Percentiles rank a stretch among this genome's conserved stretches.
Evolutionary conservation across 2,797 vertebrate species (phyloP).

Genomic region (Gouania willdenowi): DNA sequence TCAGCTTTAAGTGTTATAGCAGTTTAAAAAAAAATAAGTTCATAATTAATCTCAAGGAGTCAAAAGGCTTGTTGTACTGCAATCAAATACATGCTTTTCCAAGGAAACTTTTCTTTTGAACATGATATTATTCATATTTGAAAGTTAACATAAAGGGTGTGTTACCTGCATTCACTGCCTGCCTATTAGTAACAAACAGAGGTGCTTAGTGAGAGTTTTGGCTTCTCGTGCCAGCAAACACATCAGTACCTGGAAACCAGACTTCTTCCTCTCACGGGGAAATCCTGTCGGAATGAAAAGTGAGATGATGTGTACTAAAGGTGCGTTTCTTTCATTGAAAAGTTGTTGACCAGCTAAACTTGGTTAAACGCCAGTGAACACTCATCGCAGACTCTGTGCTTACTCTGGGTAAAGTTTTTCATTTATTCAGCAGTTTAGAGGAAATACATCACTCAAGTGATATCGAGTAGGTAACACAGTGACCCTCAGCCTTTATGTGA

Average conservation of each 20-base stretch:
- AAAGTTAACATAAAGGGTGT: not conserved
- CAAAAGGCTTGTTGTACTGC: too few relatives aligned
- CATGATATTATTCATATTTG: too few relatives aligned
- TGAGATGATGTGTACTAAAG: constrained; percentile 13
- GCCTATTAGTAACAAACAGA: constrained; percentile 46
- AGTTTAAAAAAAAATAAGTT: too few relatives aligned
- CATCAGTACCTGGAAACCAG: constrained; percentile 49
- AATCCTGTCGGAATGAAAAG: constrained; percentile 18
- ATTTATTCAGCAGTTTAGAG: too few relatives aligned
- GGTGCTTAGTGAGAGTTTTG: constrained; percentile 48
- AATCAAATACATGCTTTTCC: too few relatives aligned
- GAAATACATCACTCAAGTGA: constrained; percentile 21
- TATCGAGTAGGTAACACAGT: constrained; percentile 1
- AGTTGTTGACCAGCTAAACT: not conserved
- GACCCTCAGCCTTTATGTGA: too few relatives aligned
- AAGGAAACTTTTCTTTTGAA: too few relatives aligned
- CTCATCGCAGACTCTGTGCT: not conserved
- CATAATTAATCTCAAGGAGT: too few relatives aligned
- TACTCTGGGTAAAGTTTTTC: too few relatives aligned
- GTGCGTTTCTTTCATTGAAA: constrained; percentile 17
- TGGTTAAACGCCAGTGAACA: not conserved
- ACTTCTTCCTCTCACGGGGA: constrained; percentile 23
- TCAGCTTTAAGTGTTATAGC: constrained; percentile 41
- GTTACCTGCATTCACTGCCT: constrained; percentile 34
- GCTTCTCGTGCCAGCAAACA: constrained; percentile 49